Evolutionary conservation across 2,888 invertebrate species (phyloP), one percentile per base, ranked within the genome.

Genomic region (Dione vanillae): DNA sequence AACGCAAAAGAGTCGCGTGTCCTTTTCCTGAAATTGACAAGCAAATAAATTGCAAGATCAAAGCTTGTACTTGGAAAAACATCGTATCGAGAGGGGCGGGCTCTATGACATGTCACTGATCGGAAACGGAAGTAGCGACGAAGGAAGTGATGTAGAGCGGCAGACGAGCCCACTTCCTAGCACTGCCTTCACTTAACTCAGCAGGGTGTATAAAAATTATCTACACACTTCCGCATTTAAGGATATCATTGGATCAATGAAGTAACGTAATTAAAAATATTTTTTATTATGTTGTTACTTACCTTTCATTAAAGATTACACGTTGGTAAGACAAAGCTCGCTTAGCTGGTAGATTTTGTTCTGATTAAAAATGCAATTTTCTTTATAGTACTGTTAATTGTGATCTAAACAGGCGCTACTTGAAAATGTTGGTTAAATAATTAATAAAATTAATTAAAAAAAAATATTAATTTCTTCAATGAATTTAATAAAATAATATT

Each of bases 1-100:
- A 67, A 73, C 69, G 70, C 65, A 74, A 67, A 70, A 77, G 78
- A 83, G 90, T 77, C 91, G 87, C 92, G 92, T 90, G 92, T 80
- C 90, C 82, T 85, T 82, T 91, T 92, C 90, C 93, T 91, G 92
- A 83, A 84, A 86, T 89, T 91, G 92, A 92, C 92, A 92, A 88
- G 83, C 85, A 88, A 90, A 92, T 92, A 92, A 92, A 92, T 93
- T 84, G 89, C 83, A 75, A 85, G 86, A 89, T 91, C 88, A 89
- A 87, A 89, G 88, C 83, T 83, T 80, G 79, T 85, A 79, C 83
- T 84, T 82, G 81, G 87, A 85, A 88, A 89, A 90, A 89, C 87
- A 87, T 85, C 80, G 80, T 80, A 78, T 78, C 78, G 77, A 78
- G 78, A 81, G 85, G 84, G 88, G 87, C 85, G 85, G 85, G 77